A percentile compares a stretch with the other conserved stretches of the same genome.
Conservation (phyloP, 2,113 vertebrate genomes). For the Scomber japonicus region DNA sequence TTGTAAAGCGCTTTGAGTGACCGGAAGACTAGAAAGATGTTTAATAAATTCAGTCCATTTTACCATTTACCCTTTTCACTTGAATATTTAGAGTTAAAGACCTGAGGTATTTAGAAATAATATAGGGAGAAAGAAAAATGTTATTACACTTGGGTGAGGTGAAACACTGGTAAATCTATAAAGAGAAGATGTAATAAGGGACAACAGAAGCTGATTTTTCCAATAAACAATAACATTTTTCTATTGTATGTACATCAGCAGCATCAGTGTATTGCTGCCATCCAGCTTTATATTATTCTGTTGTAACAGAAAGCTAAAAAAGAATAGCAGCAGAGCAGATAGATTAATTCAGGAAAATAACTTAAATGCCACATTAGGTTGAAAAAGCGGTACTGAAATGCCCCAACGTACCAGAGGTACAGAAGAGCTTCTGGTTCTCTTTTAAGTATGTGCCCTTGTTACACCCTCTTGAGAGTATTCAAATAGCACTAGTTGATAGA, state of each 20-base stretch:
- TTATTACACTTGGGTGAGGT: not conserved
- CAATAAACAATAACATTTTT: not conserved
- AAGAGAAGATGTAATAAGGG: not conserved
- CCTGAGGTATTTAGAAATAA: not conserved
- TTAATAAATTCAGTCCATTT: too few species aligned
- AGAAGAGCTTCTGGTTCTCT: slow-evolving; percentile 42
- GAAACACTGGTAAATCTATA: not conserved
- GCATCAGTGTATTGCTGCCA: not conserved
- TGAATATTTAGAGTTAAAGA: slow-evolving; percentile 1
- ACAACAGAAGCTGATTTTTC: not conserved
- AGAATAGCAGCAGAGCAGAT: slow-evolving; percentile 1
- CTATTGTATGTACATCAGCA: not conserved
- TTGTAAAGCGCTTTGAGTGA: too few species aligned
- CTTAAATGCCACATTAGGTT: slow-evolving; percentile 34
- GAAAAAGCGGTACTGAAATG: slow-evolving; percentile 38
- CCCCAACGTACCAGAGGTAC: slow-evolving; percentile 5
- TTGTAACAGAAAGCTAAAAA: not conserved
- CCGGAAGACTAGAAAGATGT: too few species aligned
- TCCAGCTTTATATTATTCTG: not conserved
- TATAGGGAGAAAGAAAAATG: not conserved
- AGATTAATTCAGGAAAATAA: slow-evolving; percentile 52
- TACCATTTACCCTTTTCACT: not conserved
- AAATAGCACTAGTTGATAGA: slow-evolving; percentile 13
- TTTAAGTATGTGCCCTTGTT: slow-evolving; percentile 56
- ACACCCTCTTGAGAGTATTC: slow-evolving; percentile 42